Base-by-base conservation (phyloP, 1,140 invertebrate species). In the Globodera ellingtonae region DNA sequence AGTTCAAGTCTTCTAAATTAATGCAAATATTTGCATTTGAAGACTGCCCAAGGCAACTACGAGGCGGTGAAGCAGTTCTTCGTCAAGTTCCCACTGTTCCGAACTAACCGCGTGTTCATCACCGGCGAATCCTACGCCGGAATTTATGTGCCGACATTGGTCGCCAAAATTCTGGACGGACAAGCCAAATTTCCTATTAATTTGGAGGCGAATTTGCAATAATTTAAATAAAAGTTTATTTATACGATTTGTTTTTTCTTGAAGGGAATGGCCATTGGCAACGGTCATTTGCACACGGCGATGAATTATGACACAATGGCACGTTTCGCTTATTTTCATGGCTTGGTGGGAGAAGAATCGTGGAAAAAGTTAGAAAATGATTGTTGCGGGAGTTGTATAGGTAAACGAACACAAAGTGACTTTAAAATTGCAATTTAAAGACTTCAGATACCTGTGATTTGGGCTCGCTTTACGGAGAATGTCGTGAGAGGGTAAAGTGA, bases 1-100 rank as follows among this genome's bases (percentile, higher is more conserved):
- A 35, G 1, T 35, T 1, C 35, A 35, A 35, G 35, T 35, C 35
- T 35, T 35, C 3, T 35, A 35, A 35, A 35, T 35, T 35, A 35
- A 35, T 35, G 35, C 35, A 35, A 47, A 74, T 24, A 46, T 44
- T 48, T n/a, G 10, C 21, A 15, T 72, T 80, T 46, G 48, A 18
- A 86, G 86, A 89, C 84, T 24, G 86, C 90, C 8, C 18, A 76
- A n/a, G 89, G 91, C 78, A 91, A 91, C 80, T 89, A 89, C 75
- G 69, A 86, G 2, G 92, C 92, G 62, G 69, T 92, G 50, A 88
- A 90, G 79, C 81, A 90, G 76, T 92, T 92, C 86, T 91, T 92
- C 81, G 72, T 74, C 13, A 91, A 91, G 81, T 92, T 90, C 84
- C 90, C 91, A 18, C 88, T 91, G 80, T 92, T 89, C 81, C 82